These are phyloP conservation scores for Uropsilus gracilis DNA, from an alignment of 2,113 vertebrate genomes.

Conservation along the genomic window DNA sequence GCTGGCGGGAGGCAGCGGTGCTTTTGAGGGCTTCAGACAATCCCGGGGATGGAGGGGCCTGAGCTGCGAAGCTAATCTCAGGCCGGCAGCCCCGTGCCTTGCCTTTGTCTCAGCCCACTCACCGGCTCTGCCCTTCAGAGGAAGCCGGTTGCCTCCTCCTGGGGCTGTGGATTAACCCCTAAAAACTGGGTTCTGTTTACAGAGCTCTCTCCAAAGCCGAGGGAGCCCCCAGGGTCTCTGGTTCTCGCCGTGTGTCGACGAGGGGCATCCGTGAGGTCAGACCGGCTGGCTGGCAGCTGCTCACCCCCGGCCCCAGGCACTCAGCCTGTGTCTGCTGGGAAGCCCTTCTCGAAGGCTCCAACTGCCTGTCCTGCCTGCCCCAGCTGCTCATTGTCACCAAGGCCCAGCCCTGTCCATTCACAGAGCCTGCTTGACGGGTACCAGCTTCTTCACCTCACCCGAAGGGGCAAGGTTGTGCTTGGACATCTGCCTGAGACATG, in stretches of 20 bases:
- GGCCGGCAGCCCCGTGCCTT: not conserved
- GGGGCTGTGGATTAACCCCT: constrained; percentile 68
- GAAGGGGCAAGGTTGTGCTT: not conserved
- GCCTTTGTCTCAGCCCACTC: constrained; percentile 44
- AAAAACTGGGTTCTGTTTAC: constrained; percentile 68
- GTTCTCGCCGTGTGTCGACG: constrained; percentile 40
- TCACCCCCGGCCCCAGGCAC: constrained; percentile 14
- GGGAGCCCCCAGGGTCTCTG: not conserved
- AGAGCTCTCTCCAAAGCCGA: constrained; percentile 60
- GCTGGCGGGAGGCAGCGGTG: constrained; percentile 47
- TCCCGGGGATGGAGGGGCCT: not conserved
- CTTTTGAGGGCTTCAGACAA: constrained; percentile 43
- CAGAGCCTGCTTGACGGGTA: not conserved
- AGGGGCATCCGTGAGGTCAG: constrained; percentile 22
- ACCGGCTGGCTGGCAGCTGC: not conserved
- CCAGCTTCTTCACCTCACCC: not conserved
- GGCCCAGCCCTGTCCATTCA: not conserved
- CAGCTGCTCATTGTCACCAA: not conserved
- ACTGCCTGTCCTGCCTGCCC: not conserved
- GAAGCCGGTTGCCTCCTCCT: not conserved
- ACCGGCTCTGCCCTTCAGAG: constrained; percentile 47
- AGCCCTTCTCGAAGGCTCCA: not conserved
- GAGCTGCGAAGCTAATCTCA: constrained; percentile 56
- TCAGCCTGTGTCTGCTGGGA: not conserved
- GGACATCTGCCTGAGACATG: not conserved